A percentile compares a stretch with the other conserved stretches of the same genome.
phyloP scores from a whole-genome alignment of 2,797 vertebrate species.

The Rhinophrynus dorsalis region DNA sequence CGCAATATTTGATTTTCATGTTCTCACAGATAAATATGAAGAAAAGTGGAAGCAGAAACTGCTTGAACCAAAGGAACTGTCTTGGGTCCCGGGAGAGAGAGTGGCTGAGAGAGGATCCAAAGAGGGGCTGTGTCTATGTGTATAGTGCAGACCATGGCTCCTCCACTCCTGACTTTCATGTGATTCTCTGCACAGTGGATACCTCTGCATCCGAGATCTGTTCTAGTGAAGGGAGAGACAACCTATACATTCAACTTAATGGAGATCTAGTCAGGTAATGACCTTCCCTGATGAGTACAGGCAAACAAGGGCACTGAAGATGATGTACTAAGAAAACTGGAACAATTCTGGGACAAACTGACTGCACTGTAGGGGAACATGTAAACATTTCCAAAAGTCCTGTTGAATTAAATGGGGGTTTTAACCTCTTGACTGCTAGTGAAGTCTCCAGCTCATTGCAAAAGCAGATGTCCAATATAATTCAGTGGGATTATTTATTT shows the following conservation, averaged over 20 bases:
- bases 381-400: too few relatives aligned
- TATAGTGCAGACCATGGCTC: slow-evolving; percentile 63
- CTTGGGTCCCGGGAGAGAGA: slow-evolving; percentile 90
- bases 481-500: too few relatives aligned
- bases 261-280: slow-evolving; percentile 90
- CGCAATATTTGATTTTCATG: too few relatives aligned
- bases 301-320: neutral
- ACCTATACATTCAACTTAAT: slow-evolving; percentile 87
- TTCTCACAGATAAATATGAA: slow-evolving; percentile 88
- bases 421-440: too few relatives aligned
- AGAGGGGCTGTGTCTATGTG: slow-evolving; percentile 86
- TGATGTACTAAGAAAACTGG: too few relatives aligned
- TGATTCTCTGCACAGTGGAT: slow-evolving; percentile 89
- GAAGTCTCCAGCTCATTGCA: too few relatives aligned
- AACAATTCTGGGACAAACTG: too few relatives aligned
- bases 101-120: slow-evolving; percentile 85
- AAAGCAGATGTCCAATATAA: too few relatives aligned
- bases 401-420: too few relatives aligned
- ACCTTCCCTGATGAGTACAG: neutral
- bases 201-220: slow-evolving; percentile 87
- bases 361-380: too few relatives aligned
- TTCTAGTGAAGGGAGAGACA: slow-evolving; percentile 75
- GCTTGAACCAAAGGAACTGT: slow-evolving; percentile 80
- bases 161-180: slow-evolving; percentile 73
- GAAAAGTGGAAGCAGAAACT: slow-evolving; percentile 82